Conservation (phyloP, 2,797 vertebrate genomes). For the Sebastes alutus region DNA sequence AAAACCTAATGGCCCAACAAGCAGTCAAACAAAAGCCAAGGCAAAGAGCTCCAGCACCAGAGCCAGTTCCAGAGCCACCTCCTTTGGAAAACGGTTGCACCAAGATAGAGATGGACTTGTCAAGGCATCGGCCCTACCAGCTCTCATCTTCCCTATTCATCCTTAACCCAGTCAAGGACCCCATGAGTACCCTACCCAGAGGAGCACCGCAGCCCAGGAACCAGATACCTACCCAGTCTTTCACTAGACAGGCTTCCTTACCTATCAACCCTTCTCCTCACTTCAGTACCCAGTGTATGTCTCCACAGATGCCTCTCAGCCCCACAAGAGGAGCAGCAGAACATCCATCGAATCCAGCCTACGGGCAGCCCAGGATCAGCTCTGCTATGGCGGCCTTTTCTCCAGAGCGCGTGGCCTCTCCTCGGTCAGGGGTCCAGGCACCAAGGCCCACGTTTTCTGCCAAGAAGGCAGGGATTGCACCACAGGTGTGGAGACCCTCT, state of each 20-base stretch:
- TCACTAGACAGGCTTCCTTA: conserved; percentile 82
- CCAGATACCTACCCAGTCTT: conserved; percentile 68
- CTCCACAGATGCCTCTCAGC: conserved; percentile 75
- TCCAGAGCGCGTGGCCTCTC: conserved; percentile 84
- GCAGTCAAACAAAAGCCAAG: conserved; percentile 78
- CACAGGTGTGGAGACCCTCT: conserved; percentile 99
- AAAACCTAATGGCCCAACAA: conserved; percentile 82
- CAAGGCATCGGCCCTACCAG: conserved; percentile 92
- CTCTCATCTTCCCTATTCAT: conserved; percentile 92
- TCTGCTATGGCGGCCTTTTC: conserved; percentile 78
- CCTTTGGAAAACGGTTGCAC: conserved; percentile 87
- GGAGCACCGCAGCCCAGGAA: conserved; percentile 86
- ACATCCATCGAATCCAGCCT: conserved; percentile 47
- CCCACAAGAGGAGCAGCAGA: conserved; percentile 49
- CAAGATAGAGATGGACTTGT: conserved; percentile 90
- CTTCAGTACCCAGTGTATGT: conserved; percentile 76
- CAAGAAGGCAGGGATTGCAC: conserved; percentile 90
- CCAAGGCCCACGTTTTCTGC: conserved; percentile 95
- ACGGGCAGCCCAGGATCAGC: conserved; percentile 74
- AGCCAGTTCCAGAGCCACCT: conserved; percentile 66
- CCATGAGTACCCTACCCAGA: conserved; percentile 82
- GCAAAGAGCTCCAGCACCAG: conserved; percentile 53
- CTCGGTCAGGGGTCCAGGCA: conserved; percentile 84
- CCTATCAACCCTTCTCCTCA: conserved; percentile 77
- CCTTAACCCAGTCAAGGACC: conserved; percentile 89